phyloP scores from a whole-genome alignment of 2,113 vertebrate species.

The Stictonetta naevosa region DNA sequence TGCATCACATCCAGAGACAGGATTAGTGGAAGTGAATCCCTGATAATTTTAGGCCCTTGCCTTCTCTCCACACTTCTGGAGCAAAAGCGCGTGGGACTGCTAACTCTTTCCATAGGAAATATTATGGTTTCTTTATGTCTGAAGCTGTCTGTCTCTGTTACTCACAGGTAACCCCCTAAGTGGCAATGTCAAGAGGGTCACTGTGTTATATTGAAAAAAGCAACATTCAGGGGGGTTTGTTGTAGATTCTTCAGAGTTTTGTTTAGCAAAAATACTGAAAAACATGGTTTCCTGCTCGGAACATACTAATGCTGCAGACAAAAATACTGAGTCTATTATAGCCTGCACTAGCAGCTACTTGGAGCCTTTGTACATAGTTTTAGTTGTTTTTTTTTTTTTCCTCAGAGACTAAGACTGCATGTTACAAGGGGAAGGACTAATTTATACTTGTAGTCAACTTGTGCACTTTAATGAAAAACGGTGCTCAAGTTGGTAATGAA shows the following conservation, averaged over 20 bases:
- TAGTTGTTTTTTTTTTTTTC: background rate
- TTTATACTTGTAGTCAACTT: background rate
- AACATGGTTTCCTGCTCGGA: background rate
- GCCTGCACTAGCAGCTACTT: background rate
- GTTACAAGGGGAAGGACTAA: background rate
- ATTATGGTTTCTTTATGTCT: background rate
- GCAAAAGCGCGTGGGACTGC: background rate
- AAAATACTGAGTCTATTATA: background rate
- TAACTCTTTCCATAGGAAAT: background rate
- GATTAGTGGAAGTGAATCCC: background rate
- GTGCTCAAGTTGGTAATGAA: background rate
- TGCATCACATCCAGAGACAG: accelerated
- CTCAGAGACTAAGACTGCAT: background rate
- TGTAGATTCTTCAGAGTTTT: background rate
- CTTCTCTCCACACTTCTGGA: background rate
- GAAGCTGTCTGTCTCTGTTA: background rate
- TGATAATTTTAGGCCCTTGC: background rate
- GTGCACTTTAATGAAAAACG: background rate
- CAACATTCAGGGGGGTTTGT: background rate
- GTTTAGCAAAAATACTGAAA: background rate
- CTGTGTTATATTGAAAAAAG: background rate
- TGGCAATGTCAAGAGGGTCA: background rate
- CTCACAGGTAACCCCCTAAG: background rate
- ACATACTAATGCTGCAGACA: background rate
- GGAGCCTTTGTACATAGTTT: background rate